phyloP scores from a whole-genome alignment of 2,888 invertebrate genomes.

The Gortyna flavago region DNA sequence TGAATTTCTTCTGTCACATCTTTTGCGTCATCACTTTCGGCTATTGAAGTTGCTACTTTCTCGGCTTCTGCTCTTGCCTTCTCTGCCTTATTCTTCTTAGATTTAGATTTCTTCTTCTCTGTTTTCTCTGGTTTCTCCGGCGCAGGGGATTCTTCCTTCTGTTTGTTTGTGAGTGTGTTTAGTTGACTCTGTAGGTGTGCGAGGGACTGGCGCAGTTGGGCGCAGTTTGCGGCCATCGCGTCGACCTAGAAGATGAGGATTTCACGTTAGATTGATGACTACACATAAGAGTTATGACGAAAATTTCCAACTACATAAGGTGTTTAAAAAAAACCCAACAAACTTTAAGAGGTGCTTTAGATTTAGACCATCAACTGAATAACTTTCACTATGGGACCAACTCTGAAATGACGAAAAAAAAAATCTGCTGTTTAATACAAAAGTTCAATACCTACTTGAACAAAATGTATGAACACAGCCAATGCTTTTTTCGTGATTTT shows the following conservation, averaged over 20 bases:
- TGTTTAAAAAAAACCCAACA: too few species aligned
- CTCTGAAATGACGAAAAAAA: too few species aligned
- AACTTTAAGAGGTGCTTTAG: too few species aligned
- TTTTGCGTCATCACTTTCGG: constrained; percentile 60
- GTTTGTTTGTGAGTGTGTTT: constrained; percentile 83
- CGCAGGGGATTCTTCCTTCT: constrained; percentile 80
- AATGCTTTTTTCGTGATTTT: too few species aligned
- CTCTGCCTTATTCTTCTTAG: constrained; percentile 81
- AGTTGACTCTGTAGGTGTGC: constrained; percentile 90
- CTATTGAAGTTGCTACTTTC: constrained; percentile 66
- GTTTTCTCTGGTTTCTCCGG: constrained; percentile 75
- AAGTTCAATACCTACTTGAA: too few species aligned
- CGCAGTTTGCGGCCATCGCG: constrained; percentile 91
- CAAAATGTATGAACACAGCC: too few species aligned
- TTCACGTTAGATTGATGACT: neutral
- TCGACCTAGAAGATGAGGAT: constrained; percentile 83
- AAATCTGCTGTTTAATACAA: too few species aligned
- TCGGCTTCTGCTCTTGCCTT: constrained; percentile 69
- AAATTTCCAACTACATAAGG: neutral
- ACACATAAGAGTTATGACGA: neutral
- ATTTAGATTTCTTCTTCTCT: constrained; percentile 81
- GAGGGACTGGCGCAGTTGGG: constrained; percentile 90
- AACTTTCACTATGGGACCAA: too few species aligned
- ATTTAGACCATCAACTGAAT: too few species aligned
- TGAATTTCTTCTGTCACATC: constrained; percentile 64